Evolutionary conservation across 2,797 vertebrate species (phyloP), one percentile per base, ranked within the genome.

Genomic region (Chloroceryle amazona): DNA sequence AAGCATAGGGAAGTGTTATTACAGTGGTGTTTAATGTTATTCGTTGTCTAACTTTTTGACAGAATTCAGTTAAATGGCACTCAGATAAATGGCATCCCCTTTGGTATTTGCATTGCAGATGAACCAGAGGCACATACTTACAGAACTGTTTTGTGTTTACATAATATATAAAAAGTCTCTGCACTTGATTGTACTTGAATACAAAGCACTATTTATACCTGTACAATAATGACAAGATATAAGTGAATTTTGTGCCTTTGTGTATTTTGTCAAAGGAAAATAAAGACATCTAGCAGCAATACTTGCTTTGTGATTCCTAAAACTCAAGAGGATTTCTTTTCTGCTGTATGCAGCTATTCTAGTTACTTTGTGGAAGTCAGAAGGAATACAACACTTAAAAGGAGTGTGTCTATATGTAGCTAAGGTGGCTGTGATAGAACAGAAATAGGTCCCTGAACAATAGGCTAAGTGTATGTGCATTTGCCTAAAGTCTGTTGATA

Each of bases 181-280:
- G 93, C 98, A 98, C 97, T 98, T 98, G 97, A 98, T 98, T 98
- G 98, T 98, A 98, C 98, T 98, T 98, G 98, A 98, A 98, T 98
- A 98, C 95, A 92, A 96, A 98, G 90, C 92, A 93, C 97, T 98
- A 98, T 98, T 98, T 98, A 98, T 98, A 98, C 92, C 91, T 98
- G 98, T 98, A 98, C 95, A 96, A 96, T 98, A 98, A 97, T 97
- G 91, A 97, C 86, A 86, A 96, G 52, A 96, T 97, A 96, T 67
- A 95, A 97, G 95, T 98, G 94, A 96, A 96, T 98, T 98, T 97
- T 98, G 95, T 98, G 98, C 97, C 97, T 97, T 97, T 95, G 96
- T 98, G 95, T 98, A 90, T 98, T 98, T 98, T 98, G 97, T 98
- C 98, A 97, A 98, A 98, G 96, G 91, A 98, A 97, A 98, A 98